Conservation (phyloP, 2,113 vertebrate genomes). For the Rhinolophus sinicus region DNA sequence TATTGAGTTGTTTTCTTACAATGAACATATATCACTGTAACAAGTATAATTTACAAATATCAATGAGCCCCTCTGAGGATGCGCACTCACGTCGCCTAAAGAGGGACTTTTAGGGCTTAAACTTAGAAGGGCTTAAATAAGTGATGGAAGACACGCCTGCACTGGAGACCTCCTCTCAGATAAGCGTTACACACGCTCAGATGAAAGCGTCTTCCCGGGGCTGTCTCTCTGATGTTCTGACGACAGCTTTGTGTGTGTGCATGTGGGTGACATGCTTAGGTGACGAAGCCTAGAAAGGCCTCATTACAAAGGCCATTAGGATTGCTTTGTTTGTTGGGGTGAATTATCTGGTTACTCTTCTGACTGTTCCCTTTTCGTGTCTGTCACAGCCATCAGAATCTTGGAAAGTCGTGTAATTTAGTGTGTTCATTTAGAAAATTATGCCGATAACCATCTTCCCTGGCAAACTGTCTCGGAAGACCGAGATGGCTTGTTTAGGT, state of each 20-base stretch:
- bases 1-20: not conserved
- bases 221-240: not conserved
- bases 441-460: not conserved
- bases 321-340: not conserved
- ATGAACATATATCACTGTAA: not conserved
- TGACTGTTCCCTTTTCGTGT: not conserved
- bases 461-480: not conserved
- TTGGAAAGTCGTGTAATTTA: not conserved
- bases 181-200: not conserved
- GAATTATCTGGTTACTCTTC: not conserved
- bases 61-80: not conserved
- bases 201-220: not conserved
- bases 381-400: not conserved
- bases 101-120: not conserved
- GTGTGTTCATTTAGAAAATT: not conserved
- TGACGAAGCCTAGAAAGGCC: not conserved
- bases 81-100: not conserved
- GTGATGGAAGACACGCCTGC: not conserved
- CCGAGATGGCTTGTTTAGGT: accelerated
- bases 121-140: not conserved
- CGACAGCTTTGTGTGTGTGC: not conserved
- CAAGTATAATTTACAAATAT: not conserved
- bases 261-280: not conserved
- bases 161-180: no score
- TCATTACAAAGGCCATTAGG: not conserved